Conservation (phyloP, 2,113 vertebrate species). For the Sterrhoptilus dennistouni region DNA sequence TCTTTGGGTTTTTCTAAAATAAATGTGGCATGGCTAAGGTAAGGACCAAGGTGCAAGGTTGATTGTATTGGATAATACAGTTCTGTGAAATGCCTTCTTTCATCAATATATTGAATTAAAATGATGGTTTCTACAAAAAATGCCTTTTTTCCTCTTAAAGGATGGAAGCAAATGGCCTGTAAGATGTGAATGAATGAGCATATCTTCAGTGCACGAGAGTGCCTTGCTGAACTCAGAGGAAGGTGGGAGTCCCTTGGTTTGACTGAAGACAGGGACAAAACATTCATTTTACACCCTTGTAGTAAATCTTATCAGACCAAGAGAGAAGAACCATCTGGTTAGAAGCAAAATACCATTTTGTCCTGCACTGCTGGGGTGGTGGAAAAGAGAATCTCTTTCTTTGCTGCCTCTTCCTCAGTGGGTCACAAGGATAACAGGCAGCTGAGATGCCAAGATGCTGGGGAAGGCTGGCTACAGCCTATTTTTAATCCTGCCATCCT, state of each 20-base stretch:
- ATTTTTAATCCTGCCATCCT: conserved; percentile 14
- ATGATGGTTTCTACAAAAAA: background rate
- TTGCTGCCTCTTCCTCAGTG: background rate
- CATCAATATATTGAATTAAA: background rate
- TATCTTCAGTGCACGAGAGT: background rate
- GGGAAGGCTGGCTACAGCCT: background rate
- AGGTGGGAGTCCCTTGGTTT: background rate
- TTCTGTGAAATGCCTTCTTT: background rate
- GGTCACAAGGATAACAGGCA: background rate
- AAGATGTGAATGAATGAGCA: background rate
- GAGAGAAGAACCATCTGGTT: background rate
- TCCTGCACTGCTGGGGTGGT: background rate
- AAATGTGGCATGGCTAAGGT: background rate
- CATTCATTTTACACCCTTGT: background rate
- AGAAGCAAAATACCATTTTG: background rate
- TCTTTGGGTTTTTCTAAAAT: background rate
- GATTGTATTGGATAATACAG: background rate
- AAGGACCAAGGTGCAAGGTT: background rate
- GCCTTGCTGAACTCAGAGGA: background rate
- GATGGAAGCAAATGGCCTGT: background rate
- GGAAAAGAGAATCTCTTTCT: background rate
- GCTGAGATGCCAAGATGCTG: background rate
- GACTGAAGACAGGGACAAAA: background rate
- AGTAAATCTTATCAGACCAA: background rate
- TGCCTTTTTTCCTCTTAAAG: background rate